Base-by-base conservation (phyloP, 2,888 invertebrate species). In the Onchidella celtica region DNA sequence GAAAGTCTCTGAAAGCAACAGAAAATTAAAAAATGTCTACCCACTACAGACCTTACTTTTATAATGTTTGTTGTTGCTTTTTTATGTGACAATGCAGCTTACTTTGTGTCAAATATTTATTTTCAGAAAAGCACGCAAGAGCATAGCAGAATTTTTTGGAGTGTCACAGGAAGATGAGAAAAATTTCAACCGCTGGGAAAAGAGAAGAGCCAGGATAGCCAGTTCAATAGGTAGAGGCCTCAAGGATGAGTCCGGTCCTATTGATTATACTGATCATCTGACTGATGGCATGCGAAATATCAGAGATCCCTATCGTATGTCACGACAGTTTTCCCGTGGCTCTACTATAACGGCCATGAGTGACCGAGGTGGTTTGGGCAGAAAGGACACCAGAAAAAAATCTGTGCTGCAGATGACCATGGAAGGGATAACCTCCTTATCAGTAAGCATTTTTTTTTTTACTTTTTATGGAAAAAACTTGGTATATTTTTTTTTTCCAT, bases 71-170 rank as follows among this genome's bases (percentile, higher is more conserved):
- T n/a, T n/a, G n/a, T n/a, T n/a, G n/a, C n/a, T n/a, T n/a, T n/a
- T n/a, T n/a, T n/a, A n/a, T n/a, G n/a, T n/a, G n/a, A n/a, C n/a
- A n/a, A n/a, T n/a, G n/a, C n/a, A n/a, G n/a, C n/a, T n/a, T n/a
- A n/a, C n/a, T n/a, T n/a, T n/a, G n/a, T n/a, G n/a, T n/a, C n/a
- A n/a, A n/a, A n/a, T n/a, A n/a, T n/a, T 47, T 17, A 17, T 32
- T 72, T 63, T 34, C 73, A 95, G 95, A 91, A 96, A 96, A 93
- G 95, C 97, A 91, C 96, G 95, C 92, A 95, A 95, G 87, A 96
- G 97, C 92, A 96, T 97, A 81, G 96, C 96, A 80, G 96, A 96
- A 88, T 97, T 97, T 94, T 97, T 97, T 93, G 97, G 97, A 29
- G 96, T 97, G 81, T 96, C 96, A 90, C 96, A 96, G 90, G 96